Conservation (phyloP, 2,888 invertebrate species). For the Lasioglossum villosulum region DNA sequence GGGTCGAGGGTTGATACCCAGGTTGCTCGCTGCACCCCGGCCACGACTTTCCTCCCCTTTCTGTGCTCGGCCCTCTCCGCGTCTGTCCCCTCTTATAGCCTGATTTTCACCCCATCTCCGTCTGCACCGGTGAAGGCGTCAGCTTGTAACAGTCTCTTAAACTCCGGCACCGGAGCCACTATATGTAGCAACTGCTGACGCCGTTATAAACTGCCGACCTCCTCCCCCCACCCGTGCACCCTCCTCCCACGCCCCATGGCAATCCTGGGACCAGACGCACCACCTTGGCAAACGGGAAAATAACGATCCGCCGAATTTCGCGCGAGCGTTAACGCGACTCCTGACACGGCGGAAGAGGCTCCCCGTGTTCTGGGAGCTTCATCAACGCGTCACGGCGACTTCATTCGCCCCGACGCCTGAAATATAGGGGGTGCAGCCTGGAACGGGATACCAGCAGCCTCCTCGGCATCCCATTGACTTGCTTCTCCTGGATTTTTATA, state of each 20-base stretch:
- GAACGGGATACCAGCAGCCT: not conserved
- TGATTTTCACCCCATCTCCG: conserved; percentile 74
- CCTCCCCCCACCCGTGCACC: conserved; percentile 20
- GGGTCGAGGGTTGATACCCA: conserved; percentile 79
- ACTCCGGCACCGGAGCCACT: conserved; percentile 74
- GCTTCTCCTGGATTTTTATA: not conserved
- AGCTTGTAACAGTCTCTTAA: conserved; percentile 85
- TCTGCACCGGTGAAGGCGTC: conserved; percentile 78
- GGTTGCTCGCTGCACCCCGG: conserved; percentile 63
- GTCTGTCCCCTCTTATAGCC: conserved; percentile 64
- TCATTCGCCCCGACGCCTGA: conserved; percentile 4
- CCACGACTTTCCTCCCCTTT: conserved; percentile 64
- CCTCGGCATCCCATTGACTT: not conserved
- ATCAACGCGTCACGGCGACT: not conserved
- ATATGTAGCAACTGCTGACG: conserved; percentile 83
- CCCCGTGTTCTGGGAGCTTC: conserved; percentile 6
- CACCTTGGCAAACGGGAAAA: conserved; percentile 47
- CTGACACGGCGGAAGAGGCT: conserved; percentile 14
- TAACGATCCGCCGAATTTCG: conserved; percentile 52
- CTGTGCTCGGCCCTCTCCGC: conserved; percentile 49
- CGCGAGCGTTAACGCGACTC: conserved; percentile 57
- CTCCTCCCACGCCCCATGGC: not conserved
- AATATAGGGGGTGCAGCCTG: not conserved
- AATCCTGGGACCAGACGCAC: conserved; percentile 44
- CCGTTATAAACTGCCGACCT: conserved; percentile 81